Conservation (phyloP, 2,797 vertebrate genomes). For the Nasua narica region DNA sequence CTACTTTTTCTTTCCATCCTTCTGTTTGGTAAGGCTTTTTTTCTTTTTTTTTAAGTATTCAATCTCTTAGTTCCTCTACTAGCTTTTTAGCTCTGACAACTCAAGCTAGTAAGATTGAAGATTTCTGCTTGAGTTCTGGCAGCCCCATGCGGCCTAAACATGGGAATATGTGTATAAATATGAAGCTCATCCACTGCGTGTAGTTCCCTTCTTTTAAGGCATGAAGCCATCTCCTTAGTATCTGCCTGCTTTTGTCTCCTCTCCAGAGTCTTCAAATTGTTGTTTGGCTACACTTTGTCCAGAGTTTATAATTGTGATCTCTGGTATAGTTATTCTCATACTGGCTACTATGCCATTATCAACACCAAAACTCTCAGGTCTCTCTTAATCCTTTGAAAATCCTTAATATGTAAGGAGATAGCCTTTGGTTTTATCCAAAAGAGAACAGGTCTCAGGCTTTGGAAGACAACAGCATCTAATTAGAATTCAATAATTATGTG, state of each 20-base stretch:
- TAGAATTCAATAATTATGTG: neutral
- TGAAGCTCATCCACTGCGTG: neutral
- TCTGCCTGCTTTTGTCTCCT: neutral
- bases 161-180: neutral
- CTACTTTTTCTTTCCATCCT: neutral
- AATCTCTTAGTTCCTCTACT: neutral
- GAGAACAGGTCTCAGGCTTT: neutral
- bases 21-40: neutral
- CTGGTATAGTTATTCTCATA: neutral
- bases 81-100: neutral
- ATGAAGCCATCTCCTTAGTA: neutral
- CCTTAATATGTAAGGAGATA: neutral
- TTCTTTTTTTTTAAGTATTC: neutral
- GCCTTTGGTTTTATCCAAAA: neutral
- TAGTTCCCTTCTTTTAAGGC: neutral
- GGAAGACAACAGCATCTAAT: neutral
- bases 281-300: neutral
- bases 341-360: neutral
- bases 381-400: conserved; percentile 29
- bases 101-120: neutral
- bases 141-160: neutral
- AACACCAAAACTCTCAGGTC: neutral
- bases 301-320: neutral
- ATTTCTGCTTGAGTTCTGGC: neutral
- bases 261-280: neutral